phyloP scores from a whole-genome alignment of 2,113 vertebrate species.

The Cisticola juncidis region DNA sequence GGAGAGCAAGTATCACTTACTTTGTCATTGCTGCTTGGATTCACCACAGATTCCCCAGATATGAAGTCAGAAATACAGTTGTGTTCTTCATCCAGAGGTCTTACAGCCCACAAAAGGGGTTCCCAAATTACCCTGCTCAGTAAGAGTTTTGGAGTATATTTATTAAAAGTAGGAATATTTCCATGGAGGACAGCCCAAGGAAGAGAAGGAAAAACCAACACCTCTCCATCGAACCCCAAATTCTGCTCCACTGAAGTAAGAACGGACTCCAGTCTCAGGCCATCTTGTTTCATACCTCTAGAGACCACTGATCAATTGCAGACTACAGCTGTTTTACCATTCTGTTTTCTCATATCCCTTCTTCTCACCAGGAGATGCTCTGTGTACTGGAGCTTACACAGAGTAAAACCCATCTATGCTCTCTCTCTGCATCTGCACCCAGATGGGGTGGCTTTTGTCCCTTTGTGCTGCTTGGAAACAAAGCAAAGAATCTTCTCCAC shows the following conservation, averaged over 20 bases:
- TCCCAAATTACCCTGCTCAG: background rate
- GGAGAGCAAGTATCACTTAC: fast-evolving
- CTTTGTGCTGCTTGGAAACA: background rate
- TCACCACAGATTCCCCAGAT: background rate
- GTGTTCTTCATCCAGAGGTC: background rate
- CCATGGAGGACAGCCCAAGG: background rate
- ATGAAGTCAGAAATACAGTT: background rate
- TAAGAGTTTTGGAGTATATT: background rate
- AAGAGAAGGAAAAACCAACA: background rate
- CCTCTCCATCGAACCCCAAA: background rate
- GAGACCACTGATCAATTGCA: background rate
- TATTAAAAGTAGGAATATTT: background rate
- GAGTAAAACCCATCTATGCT: background rate
- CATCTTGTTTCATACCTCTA: background rate
- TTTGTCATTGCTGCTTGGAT: background rate
- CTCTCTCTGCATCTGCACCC: background rate
- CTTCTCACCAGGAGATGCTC: background rate
- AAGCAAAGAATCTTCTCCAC: background rate
- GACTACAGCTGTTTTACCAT: background rate
- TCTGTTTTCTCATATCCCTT: background rate
- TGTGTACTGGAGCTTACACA: background rate
- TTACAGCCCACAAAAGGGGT: background rate
- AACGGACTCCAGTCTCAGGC: background rate
- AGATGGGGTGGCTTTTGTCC: background rate
- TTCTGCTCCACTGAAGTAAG: background rate